Base-by-base conservation (phyloP, 2,797 vertebrate genomes). In the Urophycis tenuis region DNA sequence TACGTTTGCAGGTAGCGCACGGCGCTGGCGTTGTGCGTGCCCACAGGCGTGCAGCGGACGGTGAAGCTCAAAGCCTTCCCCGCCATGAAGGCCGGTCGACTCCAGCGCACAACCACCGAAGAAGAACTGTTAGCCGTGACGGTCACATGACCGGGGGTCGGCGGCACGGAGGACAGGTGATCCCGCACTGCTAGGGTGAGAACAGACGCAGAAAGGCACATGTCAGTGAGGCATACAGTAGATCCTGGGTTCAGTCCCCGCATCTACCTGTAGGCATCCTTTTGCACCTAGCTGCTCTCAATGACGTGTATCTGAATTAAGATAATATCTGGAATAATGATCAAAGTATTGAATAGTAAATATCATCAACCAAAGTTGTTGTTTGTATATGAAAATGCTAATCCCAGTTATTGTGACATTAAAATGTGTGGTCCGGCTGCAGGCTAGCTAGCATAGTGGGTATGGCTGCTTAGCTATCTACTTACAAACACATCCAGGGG, bases 401-500 rank as follows among this genome's bases (percentile, higher is more conserved):
- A 19, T 67, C 14, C 9, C 60, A 1, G 10, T 67, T 67, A 29
- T 67, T 67, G 49, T 5, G 8, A 8, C 49, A 60, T 60, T 49
- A 49, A 19, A 49, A 60, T n/a, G n/a, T 60, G 53, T 45, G 49
- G 6, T 7, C 7, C 6, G 49, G 9, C 8, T 53, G 22, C 49
- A n/a, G 17, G 32, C 45, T 41, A 10, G 70, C 71, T 1, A 60
- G 53, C 53, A n/a, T n/a, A 60, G 53, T 60, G 53, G 41, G 22
- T 25, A 19, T 67, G 60, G 25, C 60, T 29, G 60, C n/a, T 29
- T 10, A 29, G 33, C 6, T 15, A 25, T 79, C 12, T 67, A 96
- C 98, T 95, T 93, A 99, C 98, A 96, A 81, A 96, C 93, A 78
- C 98, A 99, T 89, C 96, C 95, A 0, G 97, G 95, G 1, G 97